Base-by-base conservation (phyloP, 2,888 invertebrate genomes). In the Acanthopleura granulata region DNA sequence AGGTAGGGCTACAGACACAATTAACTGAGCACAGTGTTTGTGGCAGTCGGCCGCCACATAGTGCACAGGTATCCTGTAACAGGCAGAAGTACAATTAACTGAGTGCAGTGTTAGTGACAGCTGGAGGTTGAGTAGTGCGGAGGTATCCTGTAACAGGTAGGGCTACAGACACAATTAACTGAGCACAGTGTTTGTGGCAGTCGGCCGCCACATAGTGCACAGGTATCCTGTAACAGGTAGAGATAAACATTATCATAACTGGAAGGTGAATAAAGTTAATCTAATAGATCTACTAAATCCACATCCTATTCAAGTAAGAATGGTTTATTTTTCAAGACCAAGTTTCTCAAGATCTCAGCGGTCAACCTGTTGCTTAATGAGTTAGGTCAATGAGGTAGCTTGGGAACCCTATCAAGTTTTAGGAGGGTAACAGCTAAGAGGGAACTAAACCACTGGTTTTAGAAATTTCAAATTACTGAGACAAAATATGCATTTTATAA, bases 171-270 rank as follows among this genome's bases (percentile, higher is more conserved):
- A n/a, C n/a, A n/a, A n/a, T n/a, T n/a, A n/a, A n/a, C 80, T 92
- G 91, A 14, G 93, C 92, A 81, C 93, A 93, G 74, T 83, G 91
- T 83, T 92, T 92, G 83, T 93, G 92, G 27, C 92, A 92, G 79
- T 92, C 91, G 18, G 92, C 91, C 18, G 93, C 92, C 11, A 93
- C 93, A 84, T 93, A 93, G 85, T 93, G 93, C 66, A 93, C 87
- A 0, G 93, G 92, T 61, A 84, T 85, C 73, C 88, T 89, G 82
- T 18, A 76, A 51, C 78, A 15, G 25, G 27, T 0, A 72, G 51
- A 14, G 18, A 15, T 18, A 51, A 51, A 14, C n/a, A 51, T 15
- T 51, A 51, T 51, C 51, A 18, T 18, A 51, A 18, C 18, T 51
- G 14, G 51, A 14, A 51, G 51, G 14, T 15, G 51, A 14, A 51